Percentiles rank a stretch among this genome's conserved stretches.
Evolutionary conservation across 2,113 vertebrate species (phyloP).

Genomic region (Pedetes capensis): DNA sequence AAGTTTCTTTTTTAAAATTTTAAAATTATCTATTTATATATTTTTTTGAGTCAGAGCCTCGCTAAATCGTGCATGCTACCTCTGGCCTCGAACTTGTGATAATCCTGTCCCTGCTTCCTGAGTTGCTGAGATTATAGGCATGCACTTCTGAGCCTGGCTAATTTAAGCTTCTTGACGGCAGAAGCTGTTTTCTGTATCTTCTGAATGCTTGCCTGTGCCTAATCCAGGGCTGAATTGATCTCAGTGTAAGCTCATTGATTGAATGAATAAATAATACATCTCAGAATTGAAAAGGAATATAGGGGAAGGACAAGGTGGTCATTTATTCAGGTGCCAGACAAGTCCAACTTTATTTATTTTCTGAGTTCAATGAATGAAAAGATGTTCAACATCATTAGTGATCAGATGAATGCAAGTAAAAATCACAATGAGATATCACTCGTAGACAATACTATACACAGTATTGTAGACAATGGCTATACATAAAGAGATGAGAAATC

Average conservation of each 20-base stretch:
- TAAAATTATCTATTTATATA: no score
- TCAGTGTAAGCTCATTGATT: background rate
- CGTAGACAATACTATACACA: no score
- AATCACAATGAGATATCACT: background rate
- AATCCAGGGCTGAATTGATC: background rate
- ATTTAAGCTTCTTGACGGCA: background rate
- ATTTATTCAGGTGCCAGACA: background rate
- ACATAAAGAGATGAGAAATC: background rate
- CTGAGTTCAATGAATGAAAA: constrained; percentile 4
- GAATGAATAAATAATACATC: background rate
- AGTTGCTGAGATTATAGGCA: no score
- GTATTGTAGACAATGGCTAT: background rate
- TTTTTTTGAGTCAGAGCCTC: no score
- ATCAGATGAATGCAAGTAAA: background rate
- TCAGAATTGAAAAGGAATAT: background rate
- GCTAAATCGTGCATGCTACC: no score
- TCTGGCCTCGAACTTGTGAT: no score
- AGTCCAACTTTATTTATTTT: background rate
- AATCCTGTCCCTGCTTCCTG: no score
- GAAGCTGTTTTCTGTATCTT: background rate
- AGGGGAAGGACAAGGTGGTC: background rate
- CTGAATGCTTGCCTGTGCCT: background rate
- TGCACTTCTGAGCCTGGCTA: no score
- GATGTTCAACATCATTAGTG: background rate
- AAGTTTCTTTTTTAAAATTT: no score